Conservation (phyloP, 2,888 invertebrate genomes). For the Eupsilia transversa region DNA sequence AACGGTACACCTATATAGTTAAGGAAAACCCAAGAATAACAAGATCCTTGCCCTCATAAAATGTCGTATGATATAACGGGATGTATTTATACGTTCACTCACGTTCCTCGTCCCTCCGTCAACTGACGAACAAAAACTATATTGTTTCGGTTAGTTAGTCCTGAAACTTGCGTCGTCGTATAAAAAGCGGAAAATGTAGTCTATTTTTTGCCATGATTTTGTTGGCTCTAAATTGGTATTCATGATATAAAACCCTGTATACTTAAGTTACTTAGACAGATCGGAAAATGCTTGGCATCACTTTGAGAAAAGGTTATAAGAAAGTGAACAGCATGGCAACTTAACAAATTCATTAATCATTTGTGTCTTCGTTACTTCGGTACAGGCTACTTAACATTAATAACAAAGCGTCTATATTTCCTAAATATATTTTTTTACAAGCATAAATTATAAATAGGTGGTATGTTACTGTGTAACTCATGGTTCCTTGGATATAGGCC, state of each 20-base stretch:
- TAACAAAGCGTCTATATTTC: not conserved
- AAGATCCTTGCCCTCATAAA: conserved; percentile 39
- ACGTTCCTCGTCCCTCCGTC: conserved; percentile 25
- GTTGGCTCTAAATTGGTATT: conserved; percentile 26
- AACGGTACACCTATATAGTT: not conserved
- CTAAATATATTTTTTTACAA: not conserved
- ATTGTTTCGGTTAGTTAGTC: conserved; percentile 56
- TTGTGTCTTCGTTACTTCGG: not conserved
- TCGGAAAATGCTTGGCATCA: conserved; percentile 25
- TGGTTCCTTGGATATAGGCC: not conserved
- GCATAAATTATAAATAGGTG: not conserved
- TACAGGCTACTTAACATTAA: not conserved
- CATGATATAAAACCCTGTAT: conserved; percentile 13
- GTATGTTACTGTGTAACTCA: not conserved
- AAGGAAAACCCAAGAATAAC: conserved; percentile 19
- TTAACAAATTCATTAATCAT: too few relatives aligned
- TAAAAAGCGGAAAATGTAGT: conserved; percentile 44
- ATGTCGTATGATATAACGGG: conserved; percentile 29
- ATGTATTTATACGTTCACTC: conserved; percentile 18
- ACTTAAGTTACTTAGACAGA: not conserved
- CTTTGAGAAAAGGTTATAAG: not conserved
- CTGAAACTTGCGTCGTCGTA: conserved; percentile 37
- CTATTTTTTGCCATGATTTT: conserved; percentile 33
- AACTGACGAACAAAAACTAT: conserved; percentile 47
- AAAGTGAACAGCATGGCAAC: not conserved